These are phyloP conservation scores for Oryzias celebensis DNA, from an alignment of 2,113 vertebrate species.

Conservation along the genomic window DNA sequence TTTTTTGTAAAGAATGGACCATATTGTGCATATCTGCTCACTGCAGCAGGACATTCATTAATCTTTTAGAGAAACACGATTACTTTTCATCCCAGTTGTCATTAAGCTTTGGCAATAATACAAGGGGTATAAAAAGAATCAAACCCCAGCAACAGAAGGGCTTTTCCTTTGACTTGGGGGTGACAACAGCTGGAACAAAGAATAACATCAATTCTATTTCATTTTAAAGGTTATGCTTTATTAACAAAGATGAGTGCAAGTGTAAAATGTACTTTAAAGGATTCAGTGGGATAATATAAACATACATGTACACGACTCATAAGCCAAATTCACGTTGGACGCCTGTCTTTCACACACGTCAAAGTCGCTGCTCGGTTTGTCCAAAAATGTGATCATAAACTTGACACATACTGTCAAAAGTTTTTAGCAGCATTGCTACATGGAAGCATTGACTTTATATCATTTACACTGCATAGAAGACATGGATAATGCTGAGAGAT, in stretches of 20 bases:
- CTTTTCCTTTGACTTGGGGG: constrained; percentile 11
- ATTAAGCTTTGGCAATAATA: constrained; percentile 24
- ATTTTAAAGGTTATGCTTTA: constrained; percentile 34
- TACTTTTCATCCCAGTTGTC: constrained; percentile 25
- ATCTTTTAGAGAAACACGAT: constrained; percentile 23
- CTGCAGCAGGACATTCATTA: constrained; percentile 22
- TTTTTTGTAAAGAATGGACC: constrained; percentile 56
- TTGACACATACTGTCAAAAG: too few relatives aligned
- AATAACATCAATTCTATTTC: constrained; percentile 38
- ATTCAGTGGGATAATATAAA: constrained; percentile 40
- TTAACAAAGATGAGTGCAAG: constrained; percentile 27
- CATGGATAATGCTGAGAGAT: too few relatives aligned
- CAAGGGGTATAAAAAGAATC: constrained; percentile 43
- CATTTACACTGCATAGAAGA: too few relatives aligned
- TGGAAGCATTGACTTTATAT: too few relatives aligned
- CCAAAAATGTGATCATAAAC: too few relatives aligned
- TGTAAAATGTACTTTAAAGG: constrained; percentile 26
- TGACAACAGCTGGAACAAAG: constrained; percentile 34
- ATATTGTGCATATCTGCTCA: constrained; percentile 38
- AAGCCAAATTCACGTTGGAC: too few relatives aligned
- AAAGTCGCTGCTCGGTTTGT: too few relatives aligned
- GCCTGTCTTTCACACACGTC: too few relatives aligned
- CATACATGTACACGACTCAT: not conserved
- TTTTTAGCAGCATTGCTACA: too few relatives aligned
- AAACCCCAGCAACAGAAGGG: constrained; percentile 36